Evolutionary conservation across 2,113 vertebrate genomes (phyloP), one percentile per base, ranked within the genome.

Genomic region (Chaetura pelagica): DNA sequence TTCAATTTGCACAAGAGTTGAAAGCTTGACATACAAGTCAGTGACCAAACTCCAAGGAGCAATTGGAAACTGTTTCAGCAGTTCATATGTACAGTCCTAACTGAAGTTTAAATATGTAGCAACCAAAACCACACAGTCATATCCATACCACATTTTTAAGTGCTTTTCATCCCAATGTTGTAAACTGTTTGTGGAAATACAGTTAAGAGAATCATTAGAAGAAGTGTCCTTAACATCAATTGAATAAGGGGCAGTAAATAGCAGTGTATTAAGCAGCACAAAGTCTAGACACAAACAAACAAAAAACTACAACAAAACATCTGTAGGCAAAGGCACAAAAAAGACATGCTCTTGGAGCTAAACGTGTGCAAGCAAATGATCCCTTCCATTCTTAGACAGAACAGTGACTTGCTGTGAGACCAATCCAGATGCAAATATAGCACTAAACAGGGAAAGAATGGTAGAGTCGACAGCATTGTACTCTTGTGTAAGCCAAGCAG

Each of bases 371-470:
- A 62, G 35, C 13, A 16, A 22, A 49, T 4, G 8, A 67, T 73
- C 27, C 26, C 38, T 89, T 21, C 15, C 30, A 6, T 49, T 69
- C 61, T 75, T 42, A 63, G 42, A 46, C 42, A 63, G n/a, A 80
- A 46, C 10, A 12, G 64, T 35, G 57, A 34, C 35, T 80, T 64
- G 40, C 80, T 42, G 22, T 5, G 55, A 35, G 42, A 66, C 21
- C 7, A 67, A 21, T 24, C 51, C 24, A 84, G 14, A 3, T 27
- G 42, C 0, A 0, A 54, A 32, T n/a, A 11, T 3, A 80, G 9
- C 4, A 3, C 55, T 46, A 30, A 89, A 38, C 4, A 11, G 48
- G 19, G 34, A 54, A 84, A 67, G 16, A 10, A 34, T 16, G 3
- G n/a, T 1, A 26, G 14, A 72, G 19, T 23, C 27, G 44, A 72